A percentile compares a stretch with the other conserved stretches of the same genome.
phyloP scores from a whole-genome alignment of 37 sponge, comb jelly and placozoan species.

The Geodia barretti region DNA sequence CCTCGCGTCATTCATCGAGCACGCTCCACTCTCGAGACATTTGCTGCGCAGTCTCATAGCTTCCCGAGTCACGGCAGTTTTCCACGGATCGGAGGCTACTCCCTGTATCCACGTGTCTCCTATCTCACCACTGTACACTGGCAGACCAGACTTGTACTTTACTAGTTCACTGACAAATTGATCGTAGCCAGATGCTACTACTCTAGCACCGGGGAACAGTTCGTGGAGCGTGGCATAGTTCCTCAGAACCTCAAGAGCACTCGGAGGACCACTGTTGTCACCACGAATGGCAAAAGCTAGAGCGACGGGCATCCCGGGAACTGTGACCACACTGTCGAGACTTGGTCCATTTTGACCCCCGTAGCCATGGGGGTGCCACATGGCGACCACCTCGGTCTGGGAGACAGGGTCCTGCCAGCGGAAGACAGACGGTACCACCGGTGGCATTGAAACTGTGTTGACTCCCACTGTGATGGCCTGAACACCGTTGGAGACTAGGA shows the following conservation, averaged over 20 bases:
- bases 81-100: conserved; percentile 67
- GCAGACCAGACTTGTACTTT: conserved; percentile 23
- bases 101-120: conserved; percentile 89
- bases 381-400: conserved; percentile 33
- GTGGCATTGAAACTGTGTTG: conserved; percentile 75
- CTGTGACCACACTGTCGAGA: conserved; percentile 50
- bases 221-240: conserved; percentile 51
- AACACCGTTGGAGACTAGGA: conserved; percentile 52
- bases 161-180: conserved; percentile 43
- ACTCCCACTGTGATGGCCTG: conserved; percentile 79
- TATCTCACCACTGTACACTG: conserved; percentile 49
- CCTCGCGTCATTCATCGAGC: conserved; percentile 34
- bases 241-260: conserved; percentile 38
- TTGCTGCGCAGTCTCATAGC: conserved; percentile 24
- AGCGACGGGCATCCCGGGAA: conserved; percentile 57
- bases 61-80: conserved; percentile 33
- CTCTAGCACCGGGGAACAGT: conserved; percentile 64
- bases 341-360: conserved; percentile 29
- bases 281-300: conserved; percentile 74
- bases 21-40: conserved; percentile 27
- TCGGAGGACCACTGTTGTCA: conserved; percentile 78
- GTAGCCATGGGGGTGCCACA: conserved; percentile 86
- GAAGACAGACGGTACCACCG: conserved; percentile 68
- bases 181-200: conserved; percentile 67
- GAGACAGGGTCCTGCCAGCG: conserved; percentile 45